phyloP scores from a whole-genome alignment of 2,888 invertebrate genomes.

The Mermis nigrescens region DNA sequence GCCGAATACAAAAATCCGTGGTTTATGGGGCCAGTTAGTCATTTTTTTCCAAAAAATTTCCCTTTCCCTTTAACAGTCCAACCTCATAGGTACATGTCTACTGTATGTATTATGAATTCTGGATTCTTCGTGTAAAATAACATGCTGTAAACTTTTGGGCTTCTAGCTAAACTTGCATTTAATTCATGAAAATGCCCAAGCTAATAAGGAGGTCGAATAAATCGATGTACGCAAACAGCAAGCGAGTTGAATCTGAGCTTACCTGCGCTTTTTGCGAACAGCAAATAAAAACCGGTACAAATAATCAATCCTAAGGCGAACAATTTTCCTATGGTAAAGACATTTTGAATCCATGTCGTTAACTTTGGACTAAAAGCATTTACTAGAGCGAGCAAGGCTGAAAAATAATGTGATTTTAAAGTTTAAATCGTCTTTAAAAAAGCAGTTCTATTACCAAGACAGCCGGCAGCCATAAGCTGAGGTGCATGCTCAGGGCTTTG shows the following conservation, averaged over 20 bases:
- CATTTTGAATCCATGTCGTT: constrained; percentile 84
- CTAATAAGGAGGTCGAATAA: too few species aligned
- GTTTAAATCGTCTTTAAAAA: constrained; percentile 39
- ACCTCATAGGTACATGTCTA: too few species aligned
- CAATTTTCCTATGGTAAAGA: constrained; percentile 88
- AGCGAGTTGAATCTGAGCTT: constrained; percentile 20
- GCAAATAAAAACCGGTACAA: constrained; percentile 65
- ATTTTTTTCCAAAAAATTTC: too few species aligned
- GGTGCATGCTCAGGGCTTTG: constrained; percentile 74
- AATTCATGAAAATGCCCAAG: too few species aligned
- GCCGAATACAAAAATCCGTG: too few species aligned
- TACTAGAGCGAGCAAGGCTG: constrained; percentile 77
- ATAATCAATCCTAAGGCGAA: constrained; percentile 79
- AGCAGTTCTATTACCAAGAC: too few species aligned
- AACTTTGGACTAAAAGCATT: constrained; percentile 92
- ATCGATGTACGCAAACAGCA: not conserved
- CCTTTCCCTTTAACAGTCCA: too few species aligned
- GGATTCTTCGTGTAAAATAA: too few species aligned
- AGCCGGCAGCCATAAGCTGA: constrained; percentile 65
- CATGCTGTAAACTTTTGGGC: too few species aligned
- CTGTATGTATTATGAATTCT: too few species aligned
- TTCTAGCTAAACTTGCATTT: too few species aligned
- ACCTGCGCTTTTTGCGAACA: constrained; percentile 52
- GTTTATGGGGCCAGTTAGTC: too few species aligned
- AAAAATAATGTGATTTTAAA: constrained; percentile 14